Conservation (phyloP, 2,797 vertebrate species). For the Zalophus californianus region DNA sequence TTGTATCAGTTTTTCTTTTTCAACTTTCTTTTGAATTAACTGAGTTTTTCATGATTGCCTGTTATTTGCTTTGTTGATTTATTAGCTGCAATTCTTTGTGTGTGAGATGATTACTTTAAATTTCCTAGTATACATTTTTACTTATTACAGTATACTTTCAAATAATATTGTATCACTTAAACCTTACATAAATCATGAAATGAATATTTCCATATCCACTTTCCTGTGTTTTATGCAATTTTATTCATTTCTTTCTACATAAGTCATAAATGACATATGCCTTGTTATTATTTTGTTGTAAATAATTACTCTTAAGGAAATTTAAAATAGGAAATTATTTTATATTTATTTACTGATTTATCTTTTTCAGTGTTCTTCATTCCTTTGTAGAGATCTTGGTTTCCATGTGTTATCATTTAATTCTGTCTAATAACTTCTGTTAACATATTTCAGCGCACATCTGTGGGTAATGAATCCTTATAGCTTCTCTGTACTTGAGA, state of each 20-base stretch:
- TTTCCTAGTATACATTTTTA: neutral
- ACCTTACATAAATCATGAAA: neutral
- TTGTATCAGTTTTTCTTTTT: neutral
- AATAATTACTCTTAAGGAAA: neutral
- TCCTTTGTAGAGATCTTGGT: neutral
- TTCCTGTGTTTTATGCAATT: neutral
- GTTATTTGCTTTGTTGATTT: neutral
- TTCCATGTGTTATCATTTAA: neutral
- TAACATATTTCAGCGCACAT: neutral
- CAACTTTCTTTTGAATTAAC: neutral
- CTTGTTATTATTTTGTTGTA: neutral
- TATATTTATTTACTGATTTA: neutral
- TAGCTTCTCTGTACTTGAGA: neutral
- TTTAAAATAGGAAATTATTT: neutral
- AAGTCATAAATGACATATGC: neutral
- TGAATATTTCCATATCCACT: neutral
- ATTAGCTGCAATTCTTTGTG: neutral
- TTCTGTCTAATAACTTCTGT: neutral
- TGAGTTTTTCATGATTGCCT: neutral
- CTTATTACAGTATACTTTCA: neutral
- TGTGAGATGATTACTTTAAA: neutral
- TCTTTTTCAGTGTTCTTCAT: neutral
- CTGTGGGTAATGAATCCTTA: neutral
- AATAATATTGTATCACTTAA: neutral
- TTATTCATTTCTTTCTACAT: neutral